Evolutionary conservation across 2,797 vertebrate species (phyloP).

Genomic region (Mus caroli): DNA sequence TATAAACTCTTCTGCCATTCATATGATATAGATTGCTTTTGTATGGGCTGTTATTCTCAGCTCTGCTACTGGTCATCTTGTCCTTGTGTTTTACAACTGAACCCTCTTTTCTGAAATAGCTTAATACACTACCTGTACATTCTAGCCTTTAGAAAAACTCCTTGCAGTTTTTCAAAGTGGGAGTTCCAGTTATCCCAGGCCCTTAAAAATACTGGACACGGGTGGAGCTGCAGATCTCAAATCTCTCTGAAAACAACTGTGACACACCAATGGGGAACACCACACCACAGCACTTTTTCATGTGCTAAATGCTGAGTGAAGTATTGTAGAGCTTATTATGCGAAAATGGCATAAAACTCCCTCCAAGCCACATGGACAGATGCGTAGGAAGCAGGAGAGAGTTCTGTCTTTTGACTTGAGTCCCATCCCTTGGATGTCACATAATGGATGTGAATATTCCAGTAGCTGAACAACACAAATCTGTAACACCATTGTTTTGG

Average conservation of each 20-base stretch:
- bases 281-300: neutral
- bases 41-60: neutral
- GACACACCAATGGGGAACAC: neutral
- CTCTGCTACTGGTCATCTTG: neutral
- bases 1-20: neutral
- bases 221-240: neutral
- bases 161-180: neutral
- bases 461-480: neutral
- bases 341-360: neutral
- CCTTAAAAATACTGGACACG: neutral
- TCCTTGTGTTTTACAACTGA: neutral
- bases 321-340: neutral
- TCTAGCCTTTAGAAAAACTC: neutral
- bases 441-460: neutral
- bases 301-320: neutral
- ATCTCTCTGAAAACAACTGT: neutral
- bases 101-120: neutral
- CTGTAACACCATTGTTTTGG: neutral
- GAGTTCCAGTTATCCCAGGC: neutral
- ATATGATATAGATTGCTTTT: neutral
- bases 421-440: too few species aligned
- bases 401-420: neutral
- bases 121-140: too few species aligned
- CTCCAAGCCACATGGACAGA: neutral
- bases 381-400: neutral